Evolutionary conservation across 2,888 invertebrate species (phyloP), one percentile per base, ranked within the genome.

Genomic region (Cephus pulcher): DNA sequence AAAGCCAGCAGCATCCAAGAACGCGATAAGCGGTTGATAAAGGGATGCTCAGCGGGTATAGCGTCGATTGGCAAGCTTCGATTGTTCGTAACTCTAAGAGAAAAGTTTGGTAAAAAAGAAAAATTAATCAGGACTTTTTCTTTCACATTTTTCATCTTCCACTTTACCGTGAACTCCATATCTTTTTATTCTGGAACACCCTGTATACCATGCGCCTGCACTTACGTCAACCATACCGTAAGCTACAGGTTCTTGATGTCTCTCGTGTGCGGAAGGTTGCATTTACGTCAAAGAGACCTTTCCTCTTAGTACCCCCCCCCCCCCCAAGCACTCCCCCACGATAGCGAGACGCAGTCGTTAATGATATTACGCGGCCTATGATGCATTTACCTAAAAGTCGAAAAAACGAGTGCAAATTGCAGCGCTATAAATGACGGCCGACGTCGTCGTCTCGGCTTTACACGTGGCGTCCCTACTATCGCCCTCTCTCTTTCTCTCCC

Each of bases 151-250:
- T 35, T 35, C 35, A 12, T 35, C 12, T 12, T 12, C 3, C 12
- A 1, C 12, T 35, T 3, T 12, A 35, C 0, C 3, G 3, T 1
- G 11, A 3, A 3, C 35, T 35, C 0, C 35, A 0, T 0, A 12
- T 35, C 35, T 12, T 35, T 12, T 35, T 35, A 35, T 35, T 35
- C 12, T 12, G 35, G 35, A 12, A 35, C 35, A 35, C 35, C 35
- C 35, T 15, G 12, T 40, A 40, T 40, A 40, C 40, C 40, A 15
- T 56, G 56, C 56, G 23, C 56, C 23, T 23, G 23, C 23, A 9
- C 23, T 15, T 23, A 9, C 23, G 23, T 15, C 56, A 9, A 23
- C 56, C 56, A 9, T 56, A 15, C 23, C 9, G 23, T 6, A 23
- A 1, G 23, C 40, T 23, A 23, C 56, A 6, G 23, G 23, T 56